Evolutionary conservation across 2,797 vertebrate genomes (phyloP).

Genomic region (Eremophila alpestris): DNA sequence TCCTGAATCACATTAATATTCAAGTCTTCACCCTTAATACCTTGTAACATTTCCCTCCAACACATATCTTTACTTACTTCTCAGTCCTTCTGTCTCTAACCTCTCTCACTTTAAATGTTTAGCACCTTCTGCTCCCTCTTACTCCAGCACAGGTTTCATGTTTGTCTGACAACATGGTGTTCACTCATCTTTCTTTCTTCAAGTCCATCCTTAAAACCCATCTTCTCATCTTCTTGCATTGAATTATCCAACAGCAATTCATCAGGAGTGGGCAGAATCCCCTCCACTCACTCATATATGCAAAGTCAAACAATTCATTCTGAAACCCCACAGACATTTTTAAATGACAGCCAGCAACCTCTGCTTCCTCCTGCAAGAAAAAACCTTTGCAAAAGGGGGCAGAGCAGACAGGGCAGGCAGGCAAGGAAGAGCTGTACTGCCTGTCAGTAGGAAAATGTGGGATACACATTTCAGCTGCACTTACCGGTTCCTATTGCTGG

Average conservation of each 20-base stretch:
- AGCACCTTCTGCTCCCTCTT: not conserved
- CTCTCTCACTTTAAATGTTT: not conserved
- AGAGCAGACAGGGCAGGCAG: not conserved
- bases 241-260: not conserved
- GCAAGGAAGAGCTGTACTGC: not conserved
- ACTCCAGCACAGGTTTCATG: fast-evolving
- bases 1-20: not conserved
- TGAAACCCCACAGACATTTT: not conserved
- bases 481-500: slow-evolving; percentile 96
- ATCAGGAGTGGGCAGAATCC: not conserved
- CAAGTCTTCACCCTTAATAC: not conserved
- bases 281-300: not conserved
- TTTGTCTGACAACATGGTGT: not conserved
- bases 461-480: not conserved
- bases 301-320: not conserved
- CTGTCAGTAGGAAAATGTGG: not conserved
- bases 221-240: not conserved
- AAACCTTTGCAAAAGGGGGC: not conserved
- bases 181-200: not conserved
- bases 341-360: not conserved
- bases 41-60: not conserved
- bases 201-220: not conserved
- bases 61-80: not conserved
- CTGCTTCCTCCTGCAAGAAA: not conserved
- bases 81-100: not conserved